Conservation (phyloP, 1,140 invertebrate genomes). For the Sycobia sp. region DNA sequence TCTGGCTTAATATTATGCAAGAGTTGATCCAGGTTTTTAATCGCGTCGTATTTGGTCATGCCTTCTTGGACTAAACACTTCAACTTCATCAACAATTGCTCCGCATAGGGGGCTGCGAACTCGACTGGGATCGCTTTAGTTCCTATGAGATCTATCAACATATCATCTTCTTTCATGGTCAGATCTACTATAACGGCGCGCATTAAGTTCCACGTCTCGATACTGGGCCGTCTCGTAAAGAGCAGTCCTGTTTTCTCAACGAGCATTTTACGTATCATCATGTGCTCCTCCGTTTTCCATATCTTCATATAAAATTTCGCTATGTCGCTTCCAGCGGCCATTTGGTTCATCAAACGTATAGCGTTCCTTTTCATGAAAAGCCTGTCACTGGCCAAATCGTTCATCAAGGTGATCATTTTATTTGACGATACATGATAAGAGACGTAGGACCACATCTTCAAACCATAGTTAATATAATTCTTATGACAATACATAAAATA, state of each 20-base stretch:
- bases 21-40: constrained; percentile 5
- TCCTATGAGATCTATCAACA: constrained; percentile 18
- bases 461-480: constrained; percentile 27
- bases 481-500: constrained; percentile 24
- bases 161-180: constrained; percentile 25
- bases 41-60: constrained; percentile 3
- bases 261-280: constrained; percentile 44
- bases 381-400: constrained; percentile 28
- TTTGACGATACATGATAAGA: constrained; percentile 25
- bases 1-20: constrained; percentile 16
- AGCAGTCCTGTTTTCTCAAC: constrained; percentile 25
- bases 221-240: constrained; percentile 35
- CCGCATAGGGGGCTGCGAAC: constrained; percentile 39
- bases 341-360: constrained; percentile 40
- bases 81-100: constrained; percentile 20
- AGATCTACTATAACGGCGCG: constrained; percentile 29
- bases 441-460: constrained; percentile 36
- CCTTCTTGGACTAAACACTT: constrained; percentile 12
- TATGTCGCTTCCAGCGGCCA: constrained; percentile 31
- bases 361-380: constrained; percentile 47
- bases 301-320: constrained; percentile 24
- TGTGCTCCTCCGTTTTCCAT: constrained; percentile 39
- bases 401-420: constrained; percentile 30
- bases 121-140: constrained; percentile 33
- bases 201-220: constrained; percentile 39